Conservation (phyloP, 2,797 vertebrate species). For the Mormyrops attenuatus region DNA sequence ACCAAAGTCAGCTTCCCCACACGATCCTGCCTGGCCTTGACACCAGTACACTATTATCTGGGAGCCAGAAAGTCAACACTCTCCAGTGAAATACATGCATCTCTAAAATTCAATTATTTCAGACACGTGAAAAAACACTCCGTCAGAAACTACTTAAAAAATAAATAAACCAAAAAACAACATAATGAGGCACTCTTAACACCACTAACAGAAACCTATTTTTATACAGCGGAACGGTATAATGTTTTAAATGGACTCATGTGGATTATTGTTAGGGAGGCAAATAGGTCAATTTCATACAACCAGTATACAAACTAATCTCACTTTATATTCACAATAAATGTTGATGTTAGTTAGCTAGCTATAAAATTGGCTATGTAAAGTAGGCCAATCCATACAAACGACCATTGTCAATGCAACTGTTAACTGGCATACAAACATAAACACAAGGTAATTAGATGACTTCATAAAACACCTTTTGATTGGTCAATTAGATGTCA, state of each 20-base stretch:
- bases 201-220: not conserved
- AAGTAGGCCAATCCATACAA: not conserved
- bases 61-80: not conserved
- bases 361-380: not conserved
- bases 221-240: not conserved
- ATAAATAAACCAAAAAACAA: not conserved
- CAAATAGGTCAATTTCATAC: not conserved
- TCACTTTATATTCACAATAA: not conserved
- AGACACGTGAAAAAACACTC: not conserved
- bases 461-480: not conserved
- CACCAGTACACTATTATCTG: not conserved
- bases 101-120: not conserved
- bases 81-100: not conserved
- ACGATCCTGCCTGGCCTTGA: not conserved
- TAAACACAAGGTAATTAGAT: not conserved
- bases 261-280: not conserved
- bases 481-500: not conserved
- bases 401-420: not conserved
- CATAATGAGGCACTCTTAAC: not conserved
- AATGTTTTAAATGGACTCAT: not conserved
- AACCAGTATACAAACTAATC: not conserved
- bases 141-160: not conserved
- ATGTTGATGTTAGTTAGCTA: not conserved
- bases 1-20: not conserved
- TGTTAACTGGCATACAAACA: not conserved